These are phyloP conservation scores for rat (Rattus norvegicus) DNA, from an alignment of 2,113 vertebrate genomes.

Conservation along the genomic window DNA sequence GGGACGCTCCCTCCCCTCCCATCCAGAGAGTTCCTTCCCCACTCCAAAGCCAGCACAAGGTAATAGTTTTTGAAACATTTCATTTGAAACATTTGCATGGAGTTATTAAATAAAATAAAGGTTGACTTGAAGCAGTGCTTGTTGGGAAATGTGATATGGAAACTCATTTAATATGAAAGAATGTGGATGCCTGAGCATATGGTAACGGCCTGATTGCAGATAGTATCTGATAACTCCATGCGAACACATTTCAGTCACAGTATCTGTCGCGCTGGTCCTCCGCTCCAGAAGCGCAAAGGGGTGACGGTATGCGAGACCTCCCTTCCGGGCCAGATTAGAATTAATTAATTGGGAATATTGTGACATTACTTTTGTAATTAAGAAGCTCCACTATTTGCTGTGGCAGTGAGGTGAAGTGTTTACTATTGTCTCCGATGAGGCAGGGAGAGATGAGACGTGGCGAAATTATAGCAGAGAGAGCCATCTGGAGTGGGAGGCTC, in stretches of 20 bases:
- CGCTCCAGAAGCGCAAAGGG: neutral
- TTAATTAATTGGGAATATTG: constrained; percentile 72
- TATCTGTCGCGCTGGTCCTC: constrained; percentile 52
- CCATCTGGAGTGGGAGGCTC: neutral
- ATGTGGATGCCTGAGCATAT: constrained; percentile 86
- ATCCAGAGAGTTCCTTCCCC: neutral
- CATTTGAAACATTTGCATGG: constrained; percentile 90
- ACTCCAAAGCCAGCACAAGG: constrained; percentile 78
- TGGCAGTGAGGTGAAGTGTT: constrained; percentile 28
- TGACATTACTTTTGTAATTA: constrained; percentile 59
- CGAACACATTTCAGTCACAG: constrained; percentile 74
- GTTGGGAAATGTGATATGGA: constrained; percentile 87
- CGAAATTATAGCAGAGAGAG: neutral
- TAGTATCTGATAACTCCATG: constrained; percentile 85
- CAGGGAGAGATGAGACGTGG: constrained; percentile 19
- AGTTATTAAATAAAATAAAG: constrained; percentile 88
- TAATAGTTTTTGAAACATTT: constrained; percentile 86
- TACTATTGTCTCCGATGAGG: constrained; percentile 68
- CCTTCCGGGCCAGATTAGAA: constrained; percentile 48
- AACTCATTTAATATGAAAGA: constrained; percentile 89
- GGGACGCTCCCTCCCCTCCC: neutral
- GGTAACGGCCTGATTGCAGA: constrained; percentile 85
- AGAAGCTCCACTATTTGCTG: neutral
- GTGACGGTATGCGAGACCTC: constrained; percentile 52
- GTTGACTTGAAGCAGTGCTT: constrained; percentile 87